Evolutionary conservation across 2,113 vertebrate species (phyloP).

Genomic region (Lagopus muta): DNA sequence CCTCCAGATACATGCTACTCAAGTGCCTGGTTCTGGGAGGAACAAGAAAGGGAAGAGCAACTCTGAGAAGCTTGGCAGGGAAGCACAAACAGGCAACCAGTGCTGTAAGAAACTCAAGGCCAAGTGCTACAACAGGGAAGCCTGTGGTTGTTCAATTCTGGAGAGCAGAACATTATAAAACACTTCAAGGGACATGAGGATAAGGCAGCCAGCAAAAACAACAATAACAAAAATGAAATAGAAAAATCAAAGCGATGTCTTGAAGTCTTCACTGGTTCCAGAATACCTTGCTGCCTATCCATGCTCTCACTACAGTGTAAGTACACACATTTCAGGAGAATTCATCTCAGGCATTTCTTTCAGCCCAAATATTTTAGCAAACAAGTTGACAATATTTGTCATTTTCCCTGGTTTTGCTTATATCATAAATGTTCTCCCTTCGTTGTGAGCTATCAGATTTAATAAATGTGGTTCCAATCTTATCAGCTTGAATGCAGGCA

Average conservation of each 20-base stretch:
- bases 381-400: conserved; percentile 28
- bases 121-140: conserved; percentile 51
- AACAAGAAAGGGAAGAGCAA: neutral
- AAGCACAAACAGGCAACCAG: conserved; percentile 39
- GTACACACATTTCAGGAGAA: conserved; percentile 44
- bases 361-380: conserved; percentile 18
- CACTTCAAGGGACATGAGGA: conserved; percentile 62
- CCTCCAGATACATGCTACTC: neutral
- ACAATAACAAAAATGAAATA: conserved; percentile 40
- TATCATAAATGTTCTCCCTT: neutral
- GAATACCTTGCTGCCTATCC: conserved; percentile 51
- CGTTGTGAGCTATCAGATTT: neutral
- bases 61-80: conserved; percentile 24
- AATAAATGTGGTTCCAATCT: neutral
- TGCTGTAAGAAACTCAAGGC: conserved; percentile 31
- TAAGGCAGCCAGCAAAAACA: conserved; percentile 66
- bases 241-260: conserved; percentile 72
- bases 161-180: conserved; percentile 64
- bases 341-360: conserved; percentile 53
- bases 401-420: neutral
- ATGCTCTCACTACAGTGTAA: conserved; percentile 47
- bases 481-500: neutral
- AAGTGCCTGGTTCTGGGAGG: neutral
- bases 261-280: conserved; percentile 71
- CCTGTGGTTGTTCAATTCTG: conserved; percentile 67